Base-by-base conservation (phyloP, 2,888 invertebrate species). In the Ferrisia virgata region DNA sequence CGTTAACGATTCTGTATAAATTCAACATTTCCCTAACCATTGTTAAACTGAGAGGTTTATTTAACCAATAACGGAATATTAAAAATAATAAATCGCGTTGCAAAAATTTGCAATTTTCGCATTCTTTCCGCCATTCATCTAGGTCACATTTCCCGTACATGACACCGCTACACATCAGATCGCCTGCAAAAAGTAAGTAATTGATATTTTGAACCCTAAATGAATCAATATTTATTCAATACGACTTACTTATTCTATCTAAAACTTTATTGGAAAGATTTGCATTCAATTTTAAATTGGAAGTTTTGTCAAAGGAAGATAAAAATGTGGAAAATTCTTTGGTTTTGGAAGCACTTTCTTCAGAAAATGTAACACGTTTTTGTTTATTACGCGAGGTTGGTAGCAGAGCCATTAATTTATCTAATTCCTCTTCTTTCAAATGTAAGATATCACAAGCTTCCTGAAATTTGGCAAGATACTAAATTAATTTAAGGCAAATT, bases 31-130 rank as follows among this genome's bases (percentile, higher is more conserved):
- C 92, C 25, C 84, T 89, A 87, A 90, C 90, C 53, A 91, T 88
- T 88, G 87, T 91, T 87, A 87, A 90, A 87, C 87, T 90, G 87
- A 87, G 86, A 86, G 87, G 87, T 87, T 89, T 88, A 87, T 93
- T 92, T 86, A 94, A 91, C 92, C 95, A 92, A 87, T 93, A 94
- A 86, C 91, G 89, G 82, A 95, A 90, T n/a, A 93, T 89, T 85
- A 95, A 89, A 86, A 92, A 92, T 86, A 96, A 91, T 36, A 96
- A 89, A 87, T 93, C 93, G 87, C 91, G 91, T 53, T 93, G 91
- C 86, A 91, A 87, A 88, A 93, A 89, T 88, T 90, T 87, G 89
- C 91, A 89, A 88, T 90, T 86, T 43, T 84, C 39, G 64, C 86
- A 86, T 47, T 87, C 88, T 36, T 86, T 86, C 86, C 88, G 88